Base-by-base conservation (phyloP, 2,113 vertebrate genomes). In the Eclectus roratus region DNA sequence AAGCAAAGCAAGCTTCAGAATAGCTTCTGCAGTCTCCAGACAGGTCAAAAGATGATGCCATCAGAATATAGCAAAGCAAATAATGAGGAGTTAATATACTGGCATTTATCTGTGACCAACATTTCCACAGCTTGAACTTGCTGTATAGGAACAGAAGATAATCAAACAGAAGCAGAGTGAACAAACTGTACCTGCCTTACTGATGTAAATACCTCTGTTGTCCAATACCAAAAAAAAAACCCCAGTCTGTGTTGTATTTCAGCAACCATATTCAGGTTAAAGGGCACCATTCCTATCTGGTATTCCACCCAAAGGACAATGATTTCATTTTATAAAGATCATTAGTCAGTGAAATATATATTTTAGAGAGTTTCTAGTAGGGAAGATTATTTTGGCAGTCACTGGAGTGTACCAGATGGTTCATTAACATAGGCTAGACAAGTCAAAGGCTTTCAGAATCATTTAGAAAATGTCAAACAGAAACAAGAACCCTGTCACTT, bases 301-400 rank as follows among this genome's bases (percentile, higher is more conserved):
- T 79, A 96, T 98, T 98, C 97, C 97, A 97, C 97, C 98, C 96
- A 98, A 98, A 98, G 98, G 98, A 98, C 97, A 98, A 96, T 96
- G 96, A 98, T 97, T 98, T 98, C 98, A 97, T 98, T 98, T 98
- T 98, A 97, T 96, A 98, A 98, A 98, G 98, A 98, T 99, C 98
- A 99, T 99, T 99, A 99, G 98, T 98, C 98, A 98, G 97, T 97
- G 95, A 98, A 98, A 98, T 98, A 98, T 98, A 98, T 98, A 98
- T 98, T 98, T 98, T 98, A 97, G 97, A 96, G 95, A 94, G 97
- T 96, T 97, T 96, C 95, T 85, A 94, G 97, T 92, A 93, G 92
- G 88, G 64, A 92, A 96, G 95, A 94, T 97, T 98, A 98, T 90
- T 96, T 97, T 97, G 98, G 97, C 97, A 97, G 97, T 92, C 98